Base-by-base conservation (phyloP, 2,888 invertebrate genomes). In the Catocala sponsa region DNA sequence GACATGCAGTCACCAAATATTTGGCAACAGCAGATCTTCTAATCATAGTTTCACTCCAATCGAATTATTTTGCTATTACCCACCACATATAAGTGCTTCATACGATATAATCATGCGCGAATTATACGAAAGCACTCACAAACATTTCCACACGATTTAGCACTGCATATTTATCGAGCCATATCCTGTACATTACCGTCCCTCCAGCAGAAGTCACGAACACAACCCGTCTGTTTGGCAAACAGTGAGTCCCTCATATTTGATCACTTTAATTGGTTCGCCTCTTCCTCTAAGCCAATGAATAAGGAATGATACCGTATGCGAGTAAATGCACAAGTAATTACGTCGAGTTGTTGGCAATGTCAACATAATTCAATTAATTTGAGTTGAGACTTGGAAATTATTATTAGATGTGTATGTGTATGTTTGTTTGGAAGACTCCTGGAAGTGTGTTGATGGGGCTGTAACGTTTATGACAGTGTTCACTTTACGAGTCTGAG, bases 291-390 rank as follows among this genome's bases (percentile, higher is more conserved):
- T 73, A 60, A 66, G 51, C 74, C 68, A 80, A 83, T 87, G 85
- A 87, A 87, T 87, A 86, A 86, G 79, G 74, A 81, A 87, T 84
- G 79, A 72, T 81, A 75, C 76, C 52, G 49, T 66, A 70, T 70
- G 71, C 71, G 79, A 82, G 78, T 79, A 83, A 86, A 86, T 85
- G 87, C 83, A 85, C 81, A 81, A 82, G 84, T 88, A 87, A 89
- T 89, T 87, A 85, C 79, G 71, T 76, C 67, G 81, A 84, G 84
- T 83, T 87, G 90, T 89, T 88, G 72, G 79, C 81, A 80, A 69
- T 80, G 86, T 85, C 85, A 89, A 89, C 89, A 89, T 84, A 88
- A 85, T 86, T 88, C 83, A 84, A 89, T 85, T 89, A 89, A 85
- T 84, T 83, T 74, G 74, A 78, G 72, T 66, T 51, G 68, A 59